phyloP scores from a whole-genome alignment of 2,888 invertebrate genomes.

The Spialia ferax region DNA sequence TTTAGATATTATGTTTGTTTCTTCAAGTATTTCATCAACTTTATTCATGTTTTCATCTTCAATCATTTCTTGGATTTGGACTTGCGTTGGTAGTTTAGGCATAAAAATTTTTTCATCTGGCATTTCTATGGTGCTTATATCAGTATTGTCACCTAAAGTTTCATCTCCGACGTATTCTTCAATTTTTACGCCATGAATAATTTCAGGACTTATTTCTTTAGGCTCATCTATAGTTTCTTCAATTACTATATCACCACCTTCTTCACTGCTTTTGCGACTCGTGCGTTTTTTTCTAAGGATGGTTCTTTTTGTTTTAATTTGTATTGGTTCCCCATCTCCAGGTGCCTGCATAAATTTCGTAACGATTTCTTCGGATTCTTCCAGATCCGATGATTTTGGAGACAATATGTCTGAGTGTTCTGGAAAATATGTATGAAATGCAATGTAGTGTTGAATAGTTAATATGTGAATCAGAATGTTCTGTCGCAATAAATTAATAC shows the following conservation, averaged over 20 bases:
- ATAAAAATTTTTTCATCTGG: slow-evolving; percentile 56
- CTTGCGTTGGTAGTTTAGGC: slow-evolving; percentile 63
- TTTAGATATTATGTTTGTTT: slow-evolving; percentile 59
- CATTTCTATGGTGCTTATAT: slow-evolving; percentile 57
- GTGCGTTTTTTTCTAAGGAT: slow-evolving; percentile 78
- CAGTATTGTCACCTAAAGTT: slow-evolving; percentile 55
- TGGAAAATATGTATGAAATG: slow-evolving; percentile 55
- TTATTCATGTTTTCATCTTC: slow-evolving; percentile 17
- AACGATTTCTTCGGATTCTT: slow-evolving; percentile 87
- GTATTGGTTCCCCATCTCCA: slow-evolving; percentile 81
- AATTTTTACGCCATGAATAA: slow-evolving; percentile 67
- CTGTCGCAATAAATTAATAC: background rate
- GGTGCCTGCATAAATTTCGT: slow-evolving; percentile 85
- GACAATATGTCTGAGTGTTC: slow-evolving; percentile 56
- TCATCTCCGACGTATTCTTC: slow-evolving; percentile 72
- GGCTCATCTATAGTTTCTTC: slow-evolving; percentile 78
- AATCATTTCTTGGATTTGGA: slow-evolving; percentile 60
- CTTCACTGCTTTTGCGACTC: slow-evolving; percentile 47
- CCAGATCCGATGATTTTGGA: slow-evolving; percentile 73
- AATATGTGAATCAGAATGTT: background rate
- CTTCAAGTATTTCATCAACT: slow-evolving; percentile 46
- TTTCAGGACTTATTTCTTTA: slow-evolving; percentile 44
- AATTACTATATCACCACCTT: slow-evolving; percentile 81
- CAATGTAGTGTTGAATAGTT: slow-evolving; percentile 3
- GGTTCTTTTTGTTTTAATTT: slow-evolving; percentile 86